phyloP scores from a whole-genome alignment of 2,113 vertebrate species.

The Dromiciops gliroides region DNA sequence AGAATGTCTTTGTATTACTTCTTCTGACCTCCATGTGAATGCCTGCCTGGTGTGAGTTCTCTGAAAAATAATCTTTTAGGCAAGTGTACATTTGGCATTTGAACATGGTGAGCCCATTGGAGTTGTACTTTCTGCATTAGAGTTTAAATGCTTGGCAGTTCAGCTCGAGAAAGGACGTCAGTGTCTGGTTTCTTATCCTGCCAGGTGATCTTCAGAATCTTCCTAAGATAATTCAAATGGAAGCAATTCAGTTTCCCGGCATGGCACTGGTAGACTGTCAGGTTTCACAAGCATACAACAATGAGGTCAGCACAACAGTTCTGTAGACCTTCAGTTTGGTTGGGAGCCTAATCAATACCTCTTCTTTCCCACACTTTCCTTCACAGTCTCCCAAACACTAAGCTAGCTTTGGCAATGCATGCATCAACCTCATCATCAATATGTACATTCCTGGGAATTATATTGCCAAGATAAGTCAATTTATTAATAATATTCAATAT shows the following conservation, averaged over 20 bases:
- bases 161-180: background rate
- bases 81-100: background rate
- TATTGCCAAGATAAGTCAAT: background rate
- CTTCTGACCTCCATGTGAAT: background rate
- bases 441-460: background rate
- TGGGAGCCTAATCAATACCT: too few relatives aligned
- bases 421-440: too few relatives aligned
- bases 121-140: too few relatives aligned
- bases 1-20: background rate
- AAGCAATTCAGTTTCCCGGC: background rate
- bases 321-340: background rate
- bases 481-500: background rate
- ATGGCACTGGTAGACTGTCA: background rate
- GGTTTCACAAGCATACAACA: background rate
- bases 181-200: background rate
- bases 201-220: background rate
- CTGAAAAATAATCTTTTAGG: too few relatives aligned
- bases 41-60: too few relatives aligned
- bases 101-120: background rate
- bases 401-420: background rate
- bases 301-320: background rate
- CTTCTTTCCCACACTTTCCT: background rate
- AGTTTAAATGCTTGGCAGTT: background rate
- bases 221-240: background rate
- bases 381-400: background rate